Conservation (phyloP, 2,113 vertebrate species). For the Lophotis ruficrista region DNA sequence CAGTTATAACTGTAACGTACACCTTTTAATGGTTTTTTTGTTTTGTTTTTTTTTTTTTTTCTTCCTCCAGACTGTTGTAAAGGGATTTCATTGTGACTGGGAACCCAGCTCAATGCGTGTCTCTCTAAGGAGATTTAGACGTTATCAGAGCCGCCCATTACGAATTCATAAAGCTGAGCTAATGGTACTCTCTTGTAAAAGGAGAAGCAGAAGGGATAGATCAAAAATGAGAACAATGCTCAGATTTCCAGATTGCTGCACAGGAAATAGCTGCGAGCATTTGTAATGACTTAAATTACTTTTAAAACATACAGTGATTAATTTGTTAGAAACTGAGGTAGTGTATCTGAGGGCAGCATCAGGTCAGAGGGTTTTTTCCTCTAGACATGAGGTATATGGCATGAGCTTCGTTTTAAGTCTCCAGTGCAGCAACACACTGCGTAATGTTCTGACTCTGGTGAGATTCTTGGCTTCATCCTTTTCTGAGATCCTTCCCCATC, state of each 20-base stretch:
- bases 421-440: background rate
- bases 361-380: background rate
- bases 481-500: background rate
- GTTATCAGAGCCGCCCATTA: background rate
- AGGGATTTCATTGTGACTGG: slow-evolving; percentile 4
- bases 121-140: slow-evolving; percentile 6
- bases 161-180: background rate
- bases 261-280: background rate
- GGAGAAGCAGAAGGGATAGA: background rate
- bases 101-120: background rate
- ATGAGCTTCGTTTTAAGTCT: background rate
- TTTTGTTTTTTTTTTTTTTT: background rate
- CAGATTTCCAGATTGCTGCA: background rate
- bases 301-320: background rate
- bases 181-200: background rate
- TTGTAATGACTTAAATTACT: background rate
- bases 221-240: background rate
- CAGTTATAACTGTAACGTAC: background rate
- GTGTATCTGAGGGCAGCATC: background rate
- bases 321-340: background rate
- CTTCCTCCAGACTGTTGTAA: background rate
- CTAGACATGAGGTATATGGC: background rate
- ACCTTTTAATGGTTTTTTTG: background rate
- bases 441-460: background rate
- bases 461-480: background rate